These are phyloP conservation scores for Caloenas nicobarica DNA, from an alignment of 2,113 vertebrate genomes.

Conservation along the genomic window DNA sequence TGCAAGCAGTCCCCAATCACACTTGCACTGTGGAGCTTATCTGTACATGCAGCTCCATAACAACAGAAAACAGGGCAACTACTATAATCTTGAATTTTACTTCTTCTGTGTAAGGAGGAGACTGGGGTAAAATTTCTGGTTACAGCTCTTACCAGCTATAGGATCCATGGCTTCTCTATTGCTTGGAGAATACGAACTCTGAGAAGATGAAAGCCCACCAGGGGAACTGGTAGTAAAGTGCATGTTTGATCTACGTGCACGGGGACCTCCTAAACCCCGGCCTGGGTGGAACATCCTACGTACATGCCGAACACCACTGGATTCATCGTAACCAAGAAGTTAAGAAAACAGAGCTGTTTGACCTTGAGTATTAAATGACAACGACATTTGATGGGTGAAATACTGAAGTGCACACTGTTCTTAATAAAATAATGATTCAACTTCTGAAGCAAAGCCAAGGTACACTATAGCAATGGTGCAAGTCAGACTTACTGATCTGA, in stretches of 20 bases:
- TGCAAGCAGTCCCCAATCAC: not conserved
- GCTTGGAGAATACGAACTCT: conserved; percentile 98
- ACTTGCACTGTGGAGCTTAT: accelerated
- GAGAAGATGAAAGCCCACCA: conserved; percentile 94
- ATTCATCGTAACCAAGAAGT: conserved; percentile 87
- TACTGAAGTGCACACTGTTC: not conserved
- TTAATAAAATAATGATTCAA: not conserved
- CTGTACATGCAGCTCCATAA: not conserved
- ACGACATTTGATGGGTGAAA: not conserved
- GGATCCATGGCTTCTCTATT: conserved; percentile 99
- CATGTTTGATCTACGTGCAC: conserved; percentile 98
- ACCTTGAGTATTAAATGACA: not conserved
- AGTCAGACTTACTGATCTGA: not conserved
- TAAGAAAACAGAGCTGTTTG: conserved; percentile 76
- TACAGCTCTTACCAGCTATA: conserved; percentile 89
- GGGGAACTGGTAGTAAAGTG: conserved; percentile 99
- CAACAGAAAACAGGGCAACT: not conserved
- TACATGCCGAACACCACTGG: conserved; percentile 97
- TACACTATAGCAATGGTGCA: not conserved
- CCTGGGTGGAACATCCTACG: conserved; percentile 99
- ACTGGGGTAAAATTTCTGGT: not conserved
- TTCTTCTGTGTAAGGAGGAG: not conserved
- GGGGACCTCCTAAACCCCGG: conserved; percentile 92
- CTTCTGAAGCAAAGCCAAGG: not conserved
- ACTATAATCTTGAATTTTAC: not conserved